phyloP scores from a whole-genome alignment of 1,140 invertebrate genomes.

The Saccostrea echinata region DNA sequence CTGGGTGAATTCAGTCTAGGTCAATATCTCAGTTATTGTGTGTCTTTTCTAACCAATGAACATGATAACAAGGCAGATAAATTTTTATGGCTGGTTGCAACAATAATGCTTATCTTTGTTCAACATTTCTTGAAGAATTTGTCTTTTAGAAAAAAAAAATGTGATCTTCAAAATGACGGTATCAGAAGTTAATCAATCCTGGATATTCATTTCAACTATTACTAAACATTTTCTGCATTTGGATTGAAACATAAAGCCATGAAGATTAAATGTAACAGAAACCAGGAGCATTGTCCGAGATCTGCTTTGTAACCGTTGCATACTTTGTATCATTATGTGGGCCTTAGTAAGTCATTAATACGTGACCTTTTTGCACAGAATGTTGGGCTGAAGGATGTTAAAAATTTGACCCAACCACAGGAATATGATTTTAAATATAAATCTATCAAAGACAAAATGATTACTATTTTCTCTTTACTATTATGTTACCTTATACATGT shows the following conservation, averaged over 20 bases:
- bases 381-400: neutral
- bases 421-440: neutral
- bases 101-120: neutral
- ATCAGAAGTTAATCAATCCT: neutral
- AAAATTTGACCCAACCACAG: neutral
- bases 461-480: too few species aligned
- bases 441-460: neutral
- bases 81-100: neutral
- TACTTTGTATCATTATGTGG: neutral
- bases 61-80: constrained; percentile 5
- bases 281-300: neutral
- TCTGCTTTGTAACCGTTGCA: neutral
- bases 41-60: neutral
- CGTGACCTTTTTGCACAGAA: neutral
- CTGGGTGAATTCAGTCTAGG: constrained; percentile 8
- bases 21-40: neutral
- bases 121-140: neutral
- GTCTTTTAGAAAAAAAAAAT: constrained; percentile 1
- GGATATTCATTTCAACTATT: constrained; percentile 8
- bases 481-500: too few species aligned
- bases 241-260: neutral
- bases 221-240: neutral
- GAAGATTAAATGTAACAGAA: neutral
- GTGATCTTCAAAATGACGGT: neutral
- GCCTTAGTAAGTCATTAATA: neutral